Conservation (phyloP, 2,797 vertebrate genomes). For the Enteromius treurensis region DNA sequence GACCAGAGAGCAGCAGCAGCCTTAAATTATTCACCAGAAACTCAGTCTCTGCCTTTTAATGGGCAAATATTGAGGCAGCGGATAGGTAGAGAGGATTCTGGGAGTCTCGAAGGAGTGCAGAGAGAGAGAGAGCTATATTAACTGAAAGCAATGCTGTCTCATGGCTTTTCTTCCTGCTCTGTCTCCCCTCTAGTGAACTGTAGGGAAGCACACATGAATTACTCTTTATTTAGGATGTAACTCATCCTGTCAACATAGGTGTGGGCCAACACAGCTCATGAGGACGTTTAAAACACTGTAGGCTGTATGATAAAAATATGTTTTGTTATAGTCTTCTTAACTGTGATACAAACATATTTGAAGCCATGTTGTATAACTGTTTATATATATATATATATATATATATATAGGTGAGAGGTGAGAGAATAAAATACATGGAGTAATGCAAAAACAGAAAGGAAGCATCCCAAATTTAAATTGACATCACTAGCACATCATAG, state of each 20-base stretch:
- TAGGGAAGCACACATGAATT: slow-evolving; percentile 56
- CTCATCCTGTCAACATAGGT: slow-evolving; percentile 53
- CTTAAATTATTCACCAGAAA: slow-evolving; percentile 62
- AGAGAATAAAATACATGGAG: neutral
- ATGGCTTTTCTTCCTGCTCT: slow-evolving; percentile 57
- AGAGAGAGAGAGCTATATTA: slow-evolving; percentile 58
- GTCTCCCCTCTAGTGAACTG: slow-evolving; percentile 58
- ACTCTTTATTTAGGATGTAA: slow-evolving; percentile 62
- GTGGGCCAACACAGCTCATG: slow-evolving; percentile 43
- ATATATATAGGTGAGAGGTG: neutral
- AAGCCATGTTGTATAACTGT: neutral
- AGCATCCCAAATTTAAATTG: neutral
- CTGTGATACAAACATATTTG: neutral
- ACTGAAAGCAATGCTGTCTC: slow-evolving; percentile 61
- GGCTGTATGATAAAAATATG: neutral
- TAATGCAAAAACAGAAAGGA: neutral
- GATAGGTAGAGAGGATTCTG: slow-evolving; percentile 60
- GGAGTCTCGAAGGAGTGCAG: slow-evolving; percentile 51
- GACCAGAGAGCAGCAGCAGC: slow-evolving; percentile 49
- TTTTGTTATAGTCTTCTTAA: neutral
- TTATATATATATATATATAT: neutral
- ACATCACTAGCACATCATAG: neutral
- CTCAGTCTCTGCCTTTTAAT: slow-evolving; percentile 60
- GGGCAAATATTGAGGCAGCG: slow-evolving; percentile 61
- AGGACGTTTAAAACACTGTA: slow-evolving; percentile 1